phyloP scores from a whole-genome alignment of 1,140 invertebrate genomes.

The Lineus longissimus region DNA sequence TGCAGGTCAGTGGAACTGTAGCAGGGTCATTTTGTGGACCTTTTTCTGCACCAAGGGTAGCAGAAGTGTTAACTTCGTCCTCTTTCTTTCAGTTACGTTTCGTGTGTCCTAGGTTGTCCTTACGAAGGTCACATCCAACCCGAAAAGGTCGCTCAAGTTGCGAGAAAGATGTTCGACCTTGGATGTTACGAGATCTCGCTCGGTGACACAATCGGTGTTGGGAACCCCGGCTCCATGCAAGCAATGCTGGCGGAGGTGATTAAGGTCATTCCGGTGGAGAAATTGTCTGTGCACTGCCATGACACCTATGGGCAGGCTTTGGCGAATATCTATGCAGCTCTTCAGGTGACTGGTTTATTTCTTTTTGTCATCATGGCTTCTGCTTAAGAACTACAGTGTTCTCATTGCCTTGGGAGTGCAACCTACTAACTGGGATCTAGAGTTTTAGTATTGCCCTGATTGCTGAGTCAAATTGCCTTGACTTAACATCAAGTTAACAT shows the following conservation, averaged over 20 bases:
- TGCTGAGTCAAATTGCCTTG: too few relatives aligned
- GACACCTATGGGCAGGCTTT: slow-evolving; percentile 98
- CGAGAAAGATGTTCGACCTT: slow-evolving; percentile 70
- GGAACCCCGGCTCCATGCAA: slow-evolving; percentile 78
- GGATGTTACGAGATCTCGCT: slow-evolving; percentile 86
- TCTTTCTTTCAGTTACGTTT: slow-evolving; percentile 48
- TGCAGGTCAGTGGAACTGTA: too few relatives aligned
- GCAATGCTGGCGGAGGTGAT: slow-evolving; percentile 74
- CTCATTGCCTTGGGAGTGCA: too few relatives aligned
- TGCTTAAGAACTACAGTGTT: too few relatives aligned
- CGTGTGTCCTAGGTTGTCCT: slow-evolving; percentile 77
- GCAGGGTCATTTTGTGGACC: too few relatives aligned
- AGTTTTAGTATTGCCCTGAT: too few relatives aligned
- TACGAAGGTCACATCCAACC: slow-evolving; percentile 87
- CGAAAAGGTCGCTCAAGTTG: slow-evolving; percentile 67
- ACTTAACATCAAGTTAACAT: too few relatives aligned
- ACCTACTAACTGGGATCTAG: too few relatives aligned
- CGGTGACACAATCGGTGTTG: slow-evolving; percentile 96
- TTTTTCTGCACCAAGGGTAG: too few relatives aligned
- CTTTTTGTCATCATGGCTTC: slow-evolving; percentile 14
- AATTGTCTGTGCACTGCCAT: slow-evolving; percentile 93
- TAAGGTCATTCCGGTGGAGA: slow-evolving; percentile 61
- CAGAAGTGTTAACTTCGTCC: too few relatives aligned
- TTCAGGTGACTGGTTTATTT: slow-evolving; percentile 68
- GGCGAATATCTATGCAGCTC: slow-evolving; percentile 82